Conservation (phyloP, 2,113 vertebrate species). For the Centropristis striata region DNA sequence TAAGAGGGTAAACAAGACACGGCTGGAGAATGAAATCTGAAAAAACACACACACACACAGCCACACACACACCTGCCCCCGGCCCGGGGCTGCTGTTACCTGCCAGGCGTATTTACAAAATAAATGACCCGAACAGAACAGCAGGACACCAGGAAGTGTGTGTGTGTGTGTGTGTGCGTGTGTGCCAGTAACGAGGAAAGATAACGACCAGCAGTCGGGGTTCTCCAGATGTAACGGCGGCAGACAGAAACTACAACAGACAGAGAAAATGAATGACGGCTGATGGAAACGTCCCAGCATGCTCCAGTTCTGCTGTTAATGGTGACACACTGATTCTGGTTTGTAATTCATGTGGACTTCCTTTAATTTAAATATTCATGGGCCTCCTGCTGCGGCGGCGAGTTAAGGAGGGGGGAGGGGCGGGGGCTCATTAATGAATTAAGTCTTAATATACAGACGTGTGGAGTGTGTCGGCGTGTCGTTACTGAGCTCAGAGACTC, state of each 20-base stretch:
- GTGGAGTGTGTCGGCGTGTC: background rate
- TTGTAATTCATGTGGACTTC: constrained; percentile 41
- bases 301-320: background rate
- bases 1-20: too few relatives aligned
- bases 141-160: constrained; percentile 4
- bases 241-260: constrained; percentile 18
- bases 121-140: constrained; percentile 56
- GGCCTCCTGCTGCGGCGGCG: constrained; percentile 45
- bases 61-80: background rate
- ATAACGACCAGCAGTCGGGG: constrained; percentile 38
- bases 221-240: background rate
- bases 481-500: background rate
- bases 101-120: constrained; percentile 59
- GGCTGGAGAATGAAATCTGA: too few relatives aligned
- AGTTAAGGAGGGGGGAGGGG: constrained; percentile 33
- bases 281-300: constrained; percentile 41
- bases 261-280: constrained; percentile 23
- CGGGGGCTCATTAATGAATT: constrained; percentile 40
- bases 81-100: constrained; percentile 58
- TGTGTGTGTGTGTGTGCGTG: constrained; percentile 23
- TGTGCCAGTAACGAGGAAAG: background rate
- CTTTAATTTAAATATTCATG: constrained; percentile 76
- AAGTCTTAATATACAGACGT: constrained; percentile 50
- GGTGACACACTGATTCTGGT: background rate
- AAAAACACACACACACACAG: constrained; percentile 6